Conservation (phyloP, 2,113 vertebrate genomes). For the Eudorcas thomsonii region DNA sequence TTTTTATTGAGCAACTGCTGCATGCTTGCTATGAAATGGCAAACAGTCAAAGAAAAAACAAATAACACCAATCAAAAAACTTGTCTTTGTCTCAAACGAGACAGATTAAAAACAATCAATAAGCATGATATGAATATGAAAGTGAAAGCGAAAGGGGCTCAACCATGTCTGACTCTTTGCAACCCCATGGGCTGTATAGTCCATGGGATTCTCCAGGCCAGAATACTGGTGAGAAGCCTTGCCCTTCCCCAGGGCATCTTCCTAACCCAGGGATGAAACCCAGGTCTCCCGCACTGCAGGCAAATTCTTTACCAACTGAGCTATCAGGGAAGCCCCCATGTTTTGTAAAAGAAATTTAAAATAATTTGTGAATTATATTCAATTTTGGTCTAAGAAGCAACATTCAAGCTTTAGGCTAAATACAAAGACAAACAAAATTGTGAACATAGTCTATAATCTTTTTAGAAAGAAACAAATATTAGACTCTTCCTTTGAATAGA, state of each 20-base stretch:
- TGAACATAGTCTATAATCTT: neutral
- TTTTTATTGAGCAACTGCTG: constrained; percentile 38
- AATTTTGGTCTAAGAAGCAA: neutral
- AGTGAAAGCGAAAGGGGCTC: neutral
- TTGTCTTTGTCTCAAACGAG: neutral
- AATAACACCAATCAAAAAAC: neutral
- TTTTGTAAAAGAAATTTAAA: neutral
- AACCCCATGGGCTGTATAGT: neutral
- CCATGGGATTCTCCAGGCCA: neutral
- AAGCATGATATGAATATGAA: neutral
- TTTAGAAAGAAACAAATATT: neutral
- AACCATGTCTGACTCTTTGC: neutral
- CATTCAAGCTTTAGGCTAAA: neutral
- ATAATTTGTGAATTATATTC: neutral
- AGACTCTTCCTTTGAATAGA: neutral
- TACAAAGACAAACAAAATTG: neutral
- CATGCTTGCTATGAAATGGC: neutral
- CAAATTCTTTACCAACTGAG: neutral
- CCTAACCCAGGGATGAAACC: neutral
- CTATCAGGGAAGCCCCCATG: neutral
- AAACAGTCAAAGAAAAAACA: neutral
- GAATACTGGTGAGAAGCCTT: neutral
- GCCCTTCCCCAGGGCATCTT: neutral
- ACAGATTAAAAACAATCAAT: neutral
- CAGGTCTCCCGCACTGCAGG: neutral